Evolutionary conservation across 2,888 invertebrate species (phyloP), one percentile per base, ranked within the genome.

Genomic region (Trachelus troglodyta): DNA sequence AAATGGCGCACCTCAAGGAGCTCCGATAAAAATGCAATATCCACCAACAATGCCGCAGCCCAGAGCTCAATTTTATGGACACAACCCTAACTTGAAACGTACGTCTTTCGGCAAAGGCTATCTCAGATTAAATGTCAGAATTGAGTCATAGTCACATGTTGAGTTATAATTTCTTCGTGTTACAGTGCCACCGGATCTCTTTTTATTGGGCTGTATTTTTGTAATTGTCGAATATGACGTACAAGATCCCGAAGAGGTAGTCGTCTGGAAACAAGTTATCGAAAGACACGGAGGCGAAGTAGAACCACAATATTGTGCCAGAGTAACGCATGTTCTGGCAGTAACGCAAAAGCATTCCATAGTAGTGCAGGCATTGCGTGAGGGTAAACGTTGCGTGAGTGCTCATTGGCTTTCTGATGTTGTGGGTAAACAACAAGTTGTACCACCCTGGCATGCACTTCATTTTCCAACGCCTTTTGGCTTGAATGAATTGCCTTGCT

Each of bases 341-440:
- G 96, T 97, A 86, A 97, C 97, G 30, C 98, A 98, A 92, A 94
- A 96, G 34, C 97, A 97, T 89, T 97, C 98, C 33, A 95, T 97
- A 75, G 98, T 98, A 15, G 97, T 97, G 94, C 97, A 98, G 90
- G 95, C 95, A 0, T 88, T 95, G 33, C 93, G 95, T 30, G 95
- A 95, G 88, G 94, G 94, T 4, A 95, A 95, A 86, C 93, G 94
- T 75, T 94, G 97, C 85, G 96, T 98, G 3, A 97, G 97, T 12
- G 95, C 96, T 0, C 95, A 96, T 89, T 98, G 98, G 98, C 93
- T 99, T 56, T 98, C 97, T 80, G 99, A 99, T 91, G 96, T 97
- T 9, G 94, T 99, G 87, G 91, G 95, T 34, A 95, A 96, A 75
- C 96, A 97, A 85, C 96, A 96, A 87, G 95, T 99, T 86, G 92